Base-by-base conservation (phyloP, 1,140 invertebrate genomes). In the Manduca sexta region DNA sequence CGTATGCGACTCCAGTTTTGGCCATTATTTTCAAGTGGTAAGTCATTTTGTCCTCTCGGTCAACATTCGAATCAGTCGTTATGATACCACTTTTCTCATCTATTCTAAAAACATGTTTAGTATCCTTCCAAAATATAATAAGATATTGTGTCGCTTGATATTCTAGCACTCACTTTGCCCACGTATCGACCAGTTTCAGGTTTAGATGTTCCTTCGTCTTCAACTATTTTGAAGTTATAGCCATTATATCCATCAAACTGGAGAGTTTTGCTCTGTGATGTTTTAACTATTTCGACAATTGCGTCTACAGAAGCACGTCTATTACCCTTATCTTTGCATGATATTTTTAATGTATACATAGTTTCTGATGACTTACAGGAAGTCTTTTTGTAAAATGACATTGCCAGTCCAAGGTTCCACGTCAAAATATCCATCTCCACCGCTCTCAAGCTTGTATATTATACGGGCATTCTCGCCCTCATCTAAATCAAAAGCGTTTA, bases 81-180 rank as follows among this genome's bases (percentile, higher is more conserved):
- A 99, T 94, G 11, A 90, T 83, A 0, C 96, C 96, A 13, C 90
- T 91, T 45, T 87, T 89, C 68, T 93, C 90, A 70, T 97, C 91
- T 48, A 97, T 95, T 59, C 88, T 88, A 72, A 97, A 98, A 64
- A 92, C 90, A 15, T 91, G 90, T 53, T 90, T 88, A 3, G 90
- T 88, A 79, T 97, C 97, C 97, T 62, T 89, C 92, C 34, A 95
- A 87, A 45, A 98, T 97, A 1, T 91, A 89, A 83, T 96, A 98
- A 5, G 86, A 89, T 6, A 94, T 87, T 3, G 79, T 72, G 41
- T 86, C 84, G 51, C 75, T 87, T 29, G 73, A 74, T 41, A 77
- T 88, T 62, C 75, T 82, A 6, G 95, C 89, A 55, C 86, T 89
- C 1, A 98, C 92, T 52, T 89, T 89, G 0, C 96, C 96, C 6